A percentile compares a stretch with the other conserved stretches of the same genome.
Evolutionary conservation across 2,113 vertebrate species (phyloP).

Genomic region (Rhineura floridana): DNA sequence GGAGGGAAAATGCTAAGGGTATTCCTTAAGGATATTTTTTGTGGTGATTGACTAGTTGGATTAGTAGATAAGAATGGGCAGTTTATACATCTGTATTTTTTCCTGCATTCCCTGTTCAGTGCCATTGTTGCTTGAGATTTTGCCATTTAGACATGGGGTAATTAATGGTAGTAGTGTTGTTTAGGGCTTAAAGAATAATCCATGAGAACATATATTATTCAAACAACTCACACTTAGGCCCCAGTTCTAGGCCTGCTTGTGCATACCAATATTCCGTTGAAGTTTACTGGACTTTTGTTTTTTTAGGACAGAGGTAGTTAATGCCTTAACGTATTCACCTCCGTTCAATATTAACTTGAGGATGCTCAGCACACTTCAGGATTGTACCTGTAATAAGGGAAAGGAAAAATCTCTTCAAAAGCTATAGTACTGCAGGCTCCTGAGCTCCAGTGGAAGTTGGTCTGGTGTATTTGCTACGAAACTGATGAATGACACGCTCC

Average conservation of each 20-base stretch:
- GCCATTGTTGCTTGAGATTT: background rate
- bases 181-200: background rate
- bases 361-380: background rate
- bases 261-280: background rate
- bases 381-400: background rate
- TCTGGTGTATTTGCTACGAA: slow-evolving; percentile 40
- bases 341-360: background rate
- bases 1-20: background rate
- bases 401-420: background rate
- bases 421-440: slow-evolving; percentile 24
- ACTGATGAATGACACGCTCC: slow-evolving; percentile 68
- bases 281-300: background rate
- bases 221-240: background rate
- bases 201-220: background rate
- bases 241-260: background rate
- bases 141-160: background rate
- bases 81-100: background rate
- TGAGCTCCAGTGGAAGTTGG: slow-evolving; percentile 28
- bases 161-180: background rate
- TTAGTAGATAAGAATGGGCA: background rate
- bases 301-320: background rate
- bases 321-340: background rate
- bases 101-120: background rate
- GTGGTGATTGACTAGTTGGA: background rate
- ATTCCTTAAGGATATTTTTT: background rate